phyloP scores from a whole-genome alignment of 2,113 vertebrate genomes.

The Dasyornis broadbenti region DNA sequence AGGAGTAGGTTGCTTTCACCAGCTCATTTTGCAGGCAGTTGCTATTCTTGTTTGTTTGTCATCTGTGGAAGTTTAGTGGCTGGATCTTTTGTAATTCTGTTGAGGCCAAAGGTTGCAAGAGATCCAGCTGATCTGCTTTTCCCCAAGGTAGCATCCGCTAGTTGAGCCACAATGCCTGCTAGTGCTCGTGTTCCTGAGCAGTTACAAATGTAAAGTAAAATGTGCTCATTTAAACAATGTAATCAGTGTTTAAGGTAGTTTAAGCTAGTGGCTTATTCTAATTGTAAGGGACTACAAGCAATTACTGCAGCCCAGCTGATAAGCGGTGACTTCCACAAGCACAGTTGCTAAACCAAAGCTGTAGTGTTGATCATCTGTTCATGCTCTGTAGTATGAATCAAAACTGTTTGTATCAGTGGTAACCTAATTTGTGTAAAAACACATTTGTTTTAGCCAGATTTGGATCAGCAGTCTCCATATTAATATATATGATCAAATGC shows the following conservation, averaged over 20 bases:
- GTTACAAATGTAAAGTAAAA: neutral
- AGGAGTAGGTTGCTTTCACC: neutral
- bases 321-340: neutral
- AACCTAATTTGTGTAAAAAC: neutral
- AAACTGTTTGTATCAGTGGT: neutral
- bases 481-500: neutral
- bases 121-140: neutral
- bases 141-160: neutral
- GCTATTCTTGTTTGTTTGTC: neutral
- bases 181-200: neutral
- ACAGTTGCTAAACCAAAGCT: neutral
- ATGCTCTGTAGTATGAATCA: neutral
- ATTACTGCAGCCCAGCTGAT: neutral
- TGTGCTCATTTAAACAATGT: neutral
- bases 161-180: neutral
- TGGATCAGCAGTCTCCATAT: neutral
- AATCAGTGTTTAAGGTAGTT: neutral
- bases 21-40: neutral
- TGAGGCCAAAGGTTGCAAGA: neutral
- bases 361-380: neutral
- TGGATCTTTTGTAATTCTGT: neutral
- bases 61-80: neutral
- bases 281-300: neutral
- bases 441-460: neutral
- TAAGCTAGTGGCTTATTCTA: neutral